Conservation (phyloP, 2,888 invertebrate species). For the Pristionchus exspectatus region DNA sequence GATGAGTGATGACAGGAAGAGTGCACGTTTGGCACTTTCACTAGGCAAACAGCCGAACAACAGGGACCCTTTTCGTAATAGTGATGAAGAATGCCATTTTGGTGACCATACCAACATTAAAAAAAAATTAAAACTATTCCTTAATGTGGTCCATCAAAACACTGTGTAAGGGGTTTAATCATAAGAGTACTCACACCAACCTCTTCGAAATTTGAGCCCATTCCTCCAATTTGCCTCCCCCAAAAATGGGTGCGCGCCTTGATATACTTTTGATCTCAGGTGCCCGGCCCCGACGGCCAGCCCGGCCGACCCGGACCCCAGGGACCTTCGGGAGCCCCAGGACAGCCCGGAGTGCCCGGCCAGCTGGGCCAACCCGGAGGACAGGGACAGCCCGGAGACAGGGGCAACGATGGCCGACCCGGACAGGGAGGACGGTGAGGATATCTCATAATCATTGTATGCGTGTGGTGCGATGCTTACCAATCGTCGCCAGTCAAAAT, state of each 20-base stretch:
- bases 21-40: background rate
- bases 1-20: background rate
- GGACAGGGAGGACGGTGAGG: conserved; percentile 71
- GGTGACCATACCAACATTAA: too few species aligned
- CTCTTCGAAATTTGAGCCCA: too few species aligned
- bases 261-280: background rate
- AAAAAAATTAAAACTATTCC: too few species aligned
- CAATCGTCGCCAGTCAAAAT: too few species aligned
- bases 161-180: too few species aligned
- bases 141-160: too few species aligned
- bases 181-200: too few species aligned
- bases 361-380: conserved; percentile 66
- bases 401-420: conserved; percentile 67
- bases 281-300: conserved; percentile 68
- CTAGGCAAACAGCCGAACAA: background rate
- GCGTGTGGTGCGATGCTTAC: background rate
- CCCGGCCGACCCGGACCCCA: conserved; percentile 67
- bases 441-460: background rate
- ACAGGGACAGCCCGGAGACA: conserved; percentile 65
- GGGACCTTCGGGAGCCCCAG: conserved; percentile 67
- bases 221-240: too few species aligned
- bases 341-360: conserved; percentile 70
- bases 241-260: too few species aligned
- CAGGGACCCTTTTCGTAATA: too few species aligned
- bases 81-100: too few species aligned